These are phyloP conservation scores for Mixornis gularis DNA, from an alignment of 2,113 vertebrate species.

Conservation along the genomic window DNA sequence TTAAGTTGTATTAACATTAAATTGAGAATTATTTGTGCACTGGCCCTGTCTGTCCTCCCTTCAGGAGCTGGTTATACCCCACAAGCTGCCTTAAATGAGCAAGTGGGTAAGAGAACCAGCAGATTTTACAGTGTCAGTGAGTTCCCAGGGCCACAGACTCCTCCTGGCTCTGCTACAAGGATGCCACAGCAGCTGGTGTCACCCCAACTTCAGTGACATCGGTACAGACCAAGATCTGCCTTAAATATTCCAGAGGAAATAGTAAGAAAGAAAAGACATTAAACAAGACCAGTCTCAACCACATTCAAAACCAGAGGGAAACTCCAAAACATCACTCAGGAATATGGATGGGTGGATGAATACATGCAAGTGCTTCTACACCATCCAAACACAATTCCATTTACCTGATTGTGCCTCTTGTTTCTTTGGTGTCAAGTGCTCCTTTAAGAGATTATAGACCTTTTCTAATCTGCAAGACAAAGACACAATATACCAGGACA, in stretches of 20 bases:
- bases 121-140: neutral
- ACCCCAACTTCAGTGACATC: neutral
- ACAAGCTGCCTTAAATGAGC: neutral
- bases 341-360: neutral
- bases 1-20: neutral
- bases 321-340: neutral
- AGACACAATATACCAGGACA: neutral
- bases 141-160: neutral
- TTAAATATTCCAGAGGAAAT: neutral
- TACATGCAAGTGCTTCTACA: neutral
- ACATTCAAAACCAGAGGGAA: neutral
- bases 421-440: conserved; percentile 86
- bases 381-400: neutral
- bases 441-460: conserved; percentile 91
- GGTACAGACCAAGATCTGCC: neutral
- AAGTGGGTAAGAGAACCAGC: neutral
- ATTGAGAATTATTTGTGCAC: neutral
- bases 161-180: neutral
- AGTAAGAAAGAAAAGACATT: neutral
- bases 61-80: neutral
- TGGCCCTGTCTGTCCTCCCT: neutral
- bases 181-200: neutral
- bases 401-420: conserved; percentile 78
- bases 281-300: neutral
- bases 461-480: conserved; percentile 87